Conservation (phyloP, 2,113 vertebrate species). For the Pogonocichla stellata region DNA sequence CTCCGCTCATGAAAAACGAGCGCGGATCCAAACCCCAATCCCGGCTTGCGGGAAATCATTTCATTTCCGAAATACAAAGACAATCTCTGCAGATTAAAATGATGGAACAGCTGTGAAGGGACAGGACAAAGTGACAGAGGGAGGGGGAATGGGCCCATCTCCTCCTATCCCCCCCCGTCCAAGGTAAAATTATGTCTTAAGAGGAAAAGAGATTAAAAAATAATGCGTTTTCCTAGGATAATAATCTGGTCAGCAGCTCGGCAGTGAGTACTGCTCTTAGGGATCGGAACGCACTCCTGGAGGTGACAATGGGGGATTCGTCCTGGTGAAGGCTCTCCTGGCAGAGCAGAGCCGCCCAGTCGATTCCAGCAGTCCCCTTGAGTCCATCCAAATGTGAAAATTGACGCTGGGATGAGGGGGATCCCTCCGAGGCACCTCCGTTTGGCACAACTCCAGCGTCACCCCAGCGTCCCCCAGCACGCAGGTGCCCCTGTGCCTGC, state of each 20-base stretch:
- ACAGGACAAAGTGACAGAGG: not conserved
- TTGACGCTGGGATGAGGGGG: fast-evolving
- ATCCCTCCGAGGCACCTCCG: not conserved
- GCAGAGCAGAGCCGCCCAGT: not conserved
- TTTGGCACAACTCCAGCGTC: fast-evolving
- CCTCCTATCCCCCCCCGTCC: not conserved
- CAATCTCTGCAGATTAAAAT: slow-evolving; percentile 54
- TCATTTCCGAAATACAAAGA: not conserved
- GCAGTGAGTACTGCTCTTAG: not conserved
- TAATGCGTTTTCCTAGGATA: fast-evolving
- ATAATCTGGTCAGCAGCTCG: not conserved
- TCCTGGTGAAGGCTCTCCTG: not conserved
- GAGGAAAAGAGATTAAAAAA: not conserved
- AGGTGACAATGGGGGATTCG: not conserved
- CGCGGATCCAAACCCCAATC: not conserved
- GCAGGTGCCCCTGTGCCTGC: not conserved
- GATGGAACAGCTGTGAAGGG: slow-evolving; percentile 5
- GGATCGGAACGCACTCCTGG: fast-evolving
- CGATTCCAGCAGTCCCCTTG: not conserved
- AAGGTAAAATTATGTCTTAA: not conserved
- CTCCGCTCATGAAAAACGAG: not conserved
- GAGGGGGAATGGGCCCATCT: not conserved
- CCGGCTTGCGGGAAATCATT: not conserved
- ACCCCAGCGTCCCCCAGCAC: fast-evolving
- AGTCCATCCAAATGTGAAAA: fast-evolving